Base-by-base conservation (phyloP, 2,888 invertebrate species). In the Crepidodera aurea region DNA sequence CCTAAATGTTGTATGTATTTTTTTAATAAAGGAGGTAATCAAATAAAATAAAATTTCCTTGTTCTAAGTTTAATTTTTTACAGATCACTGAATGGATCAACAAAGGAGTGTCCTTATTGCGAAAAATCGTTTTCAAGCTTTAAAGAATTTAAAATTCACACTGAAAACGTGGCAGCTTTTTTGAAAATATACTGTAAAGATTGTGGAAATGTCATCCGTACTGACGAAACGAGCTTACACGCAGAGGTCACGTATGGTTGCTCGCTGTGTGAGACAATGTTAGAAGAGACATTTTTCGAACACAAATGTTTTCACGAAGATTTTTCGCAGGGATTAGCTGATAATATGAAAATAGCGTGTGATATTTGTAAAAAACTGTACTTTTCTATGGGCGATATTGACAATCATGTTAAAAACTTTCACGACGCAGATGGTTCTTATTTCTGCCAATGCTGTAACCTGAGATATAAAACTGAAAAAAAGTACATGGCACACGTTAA, bases 21-120 rank as follows among this genome's bases (percentile, higher is more conserved):
- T 22, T 6, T 22, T 22, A 22, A 4, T 2, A 22, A 22, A 22
- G 22, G 22, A 22, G 22, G 22, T 22, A 22, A 22, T 6, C 3
- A 22, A 22, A 4, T 4, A 42, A 42, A 44, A 12, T 1, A 15
- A 16, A 25, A 46, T 15, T 8, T 2, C 13, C 10, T 27, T 15
- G 22, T 18, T 25, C 48, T 57, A 57, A 57, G 18, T 18, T 39
- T 7, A 39, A 19, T 48, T 46, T 48, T 57, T 57, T 57, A 22
- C 48, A 57, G 57, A 57, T 57, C 37, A 46, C 25, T 48, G 7
- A 57, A 57, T 39, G 57, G 50, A 5, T 16, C 57, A 0, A 12
- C 48, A 16, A 57, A 27, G 48, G 48, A 58, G 82, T 65, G 68
- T 32, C 51, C 42, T 22, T 29, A 62, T 37, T 69, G 69, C 48